A percentile compares a stretch with the other conserved stretches of the same genome.
phyloP scores from a whole-genome alignment of 2,113 vertebrate genomes.

The Charina bottae region DNA sequence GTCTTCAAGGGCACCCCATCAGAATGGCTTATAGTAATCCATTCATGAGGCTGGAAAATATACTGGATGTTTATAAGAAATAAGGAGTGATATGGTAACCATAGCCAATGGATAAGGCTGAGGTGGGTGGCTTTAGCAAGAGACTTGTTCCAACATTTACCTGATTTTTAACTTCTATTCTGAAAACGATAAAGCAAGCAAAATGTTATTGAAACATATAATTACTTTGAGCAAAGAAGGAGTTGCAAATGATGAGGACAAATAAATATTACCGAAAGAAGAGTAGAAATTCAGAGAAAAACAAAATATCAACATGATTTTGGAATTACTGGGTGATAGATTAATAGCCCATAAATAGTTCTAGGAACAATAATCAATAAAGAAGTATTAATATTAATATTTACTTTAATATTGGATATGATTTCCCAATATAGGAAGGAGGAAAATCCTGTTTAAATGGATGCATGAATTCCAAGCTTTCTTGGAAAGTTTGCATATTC shows the following conservation, averaged over 20 bases:
- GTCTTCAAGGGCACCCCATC: no score
- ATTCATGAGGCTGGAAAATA: slow-evolving; percentile 36
- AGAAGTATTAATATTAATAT: background rate
- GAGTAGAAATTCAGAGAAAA: background rate
- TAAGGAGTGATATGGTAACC: slow-evolving; percentile 30
- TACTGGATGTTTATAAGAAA: slow-evolving; percentile 38
- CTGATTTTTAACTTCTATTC: background rate
- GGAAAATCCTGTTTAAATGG: background rate
- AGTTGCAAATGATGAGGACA: background rate
- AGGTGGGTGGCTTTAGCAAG: background rate
- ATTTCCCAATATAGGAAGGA: background rate
- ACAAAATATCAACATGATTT: background rate
- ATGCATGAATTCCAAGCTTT: no score
- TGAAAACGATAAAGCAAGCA: background rate
- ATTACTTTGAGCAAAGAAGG: background rate
- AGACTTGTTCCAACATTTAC: background rate
- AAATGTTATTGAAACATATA: background rate
- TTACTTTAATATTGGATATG: background rate
- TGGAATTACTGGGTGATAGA: background rate
- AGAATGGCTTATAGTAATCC: background rate
- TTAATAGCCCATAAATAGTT: background rate
- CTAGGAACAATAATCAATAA: background rate
- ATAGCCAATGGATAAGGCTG: slow-evolving; percentile 1
- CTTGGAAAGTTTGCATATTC: background rate
- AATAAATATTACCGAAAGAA: background rate